These are phyloP conservation scores for Pristionchus mayeri DNA, from an alignment of 2,888 invertebrate species.

Conservation along the genomic window DNA sequence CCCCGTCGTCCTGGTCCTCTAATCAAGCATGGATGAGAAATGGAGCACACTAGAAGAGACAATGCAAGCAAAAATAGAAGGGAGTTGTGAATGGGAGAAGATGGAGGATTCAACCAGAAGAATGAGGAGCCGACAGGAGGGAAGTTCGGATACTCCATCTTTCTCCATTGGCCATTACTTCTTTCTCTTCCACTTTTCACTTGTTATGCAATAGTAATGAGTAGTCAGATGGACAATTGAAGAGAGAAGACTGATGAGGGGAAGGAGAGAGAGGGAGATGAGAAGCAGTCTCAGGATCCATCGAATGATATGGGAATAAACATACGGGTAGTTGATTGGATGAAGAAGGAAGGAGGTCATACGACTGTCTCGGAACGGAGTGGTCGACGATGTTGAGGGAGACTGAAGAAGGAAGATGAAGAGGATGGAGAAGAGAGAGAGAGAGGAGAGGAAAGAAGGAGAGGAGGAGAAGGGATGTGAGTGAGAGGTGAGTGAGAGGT, in stretches of 20 bases:
- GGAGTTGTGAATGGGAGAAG: neutral
- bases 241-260: too few species aligned
- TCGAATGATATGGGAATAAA: too few species aligned
- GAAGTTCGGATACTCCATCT: neutral
- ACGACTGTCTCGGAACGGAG: too few species aligned
- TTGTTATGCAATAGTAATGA: too few species aligned
- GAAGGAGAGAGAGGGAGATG: too few species aligned
- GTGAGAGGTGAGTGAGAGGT: neutral
- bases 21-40: constrained; percentile 42
- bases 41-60: neutral
- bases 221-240: too few species aligned
- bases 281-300: too few species aligned
- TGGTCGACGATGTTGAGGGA: constrained; percentile 46
- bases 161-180: too few species aligned
- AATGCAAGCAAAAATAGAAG: constrained; percentile 13
- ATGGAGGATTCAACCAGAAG: neutral
- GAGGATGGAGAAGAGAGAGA: neutral
- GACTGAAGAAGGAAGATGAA: neutral
- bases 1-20: neutral
- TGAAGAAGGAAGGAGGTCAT: too few species aligned
- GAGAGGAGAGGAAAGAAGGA: constrained; percentile 28
- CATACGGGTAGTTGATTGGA: too few species aligned
- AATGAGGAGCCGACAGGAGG: neutral
- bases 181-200: too few species aligned
- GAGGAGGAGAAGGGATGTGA: neutral